Conservation (phyloP, 1,140 invertebrate species). For the Euura saliciscinereae region DNA sequence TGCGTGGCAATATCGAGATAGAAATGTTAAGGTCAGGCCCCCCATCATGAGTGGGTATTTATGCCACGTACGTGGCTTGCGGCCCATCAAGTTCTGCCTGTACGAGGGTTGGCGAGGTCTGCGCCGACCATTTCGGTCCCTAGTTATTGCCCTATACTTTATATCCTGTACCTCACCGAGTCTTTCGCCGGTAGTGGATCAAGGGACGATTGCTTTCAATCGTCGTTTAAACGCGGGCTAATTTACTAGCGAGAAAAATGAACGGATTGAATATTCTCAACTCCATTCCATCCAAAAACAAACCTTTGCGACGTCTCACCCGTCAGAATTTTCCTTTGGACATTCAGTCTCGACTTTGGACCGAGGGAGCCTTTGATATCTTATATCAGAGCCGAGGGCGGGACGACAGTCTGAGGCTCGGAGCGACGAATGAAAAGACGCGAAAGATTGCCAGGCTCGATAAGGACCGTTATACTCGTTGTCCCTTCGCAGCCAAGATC, state of each 20-base stretch:
- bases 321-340: not conserved
- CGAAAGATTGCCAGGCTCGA: not conserved
- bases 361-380: not conserved
- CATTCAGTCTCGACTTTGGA: not conserved
- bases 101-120: not conserved
- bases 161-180: no score
- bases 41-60: not conserved
- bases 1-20: not conserved
- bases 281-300: no score
- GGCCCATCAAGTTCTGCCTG: not conserved
- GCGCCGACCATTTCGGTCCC: not conserved
- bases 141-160: not conserved
- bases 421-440: not conserved
- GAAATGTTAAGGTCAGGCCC: not conserved
- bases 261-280: no score
- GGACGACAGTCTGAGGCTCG: not conserved
- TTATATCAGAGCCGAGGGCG: not conserved
- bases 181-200: no score
- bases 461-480: not conserved
- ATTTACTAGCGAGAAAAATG: no score
- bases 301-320: no score
- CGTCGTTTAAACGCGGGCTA: no score
- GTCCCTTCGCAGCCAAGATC: not conserved
- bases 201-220: no score
- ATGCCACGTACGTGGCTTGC: not conserved